Percentiles rank a stretch among this genome's conserved stretches.
phyloP scores from a whole-genome alignment of 2,797 vertebrate species.

The Uromys caudimaculatus region DNA sequence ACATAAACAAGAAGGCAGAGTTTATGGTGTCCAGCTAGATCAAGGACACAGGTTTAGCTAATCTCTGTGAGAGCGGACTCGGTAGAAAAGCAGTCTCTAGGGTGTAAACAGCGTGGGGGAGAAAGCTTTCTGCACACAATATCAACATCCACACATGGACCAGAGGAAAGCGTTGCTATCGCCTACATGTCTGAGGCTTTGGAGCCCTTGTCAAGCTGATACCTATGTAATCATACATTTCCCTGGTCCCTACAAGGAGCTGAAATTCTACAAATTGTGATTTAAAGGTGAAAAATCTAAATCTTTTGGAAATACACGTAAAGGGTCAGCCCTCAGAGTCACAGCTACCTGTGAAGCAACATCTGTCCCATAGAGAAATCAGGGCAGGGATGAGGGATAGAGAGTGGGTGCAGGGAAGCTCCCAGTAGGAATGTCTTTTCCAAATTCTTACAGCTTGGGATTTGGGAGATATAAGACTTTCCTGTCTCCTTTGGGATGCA shows the following conservation, averaged over 20 bases:
- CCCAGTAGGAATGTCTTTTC: not conserved
- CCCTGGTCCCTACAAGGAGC: not conserved
- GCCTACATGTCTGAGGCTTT: not conserved
- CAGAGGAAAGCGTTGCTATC: not conserved
- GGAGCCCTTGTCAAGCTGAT: not conserved
- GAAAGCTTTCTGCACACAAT: not conserved
- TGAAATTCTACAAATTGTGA: not conserved
- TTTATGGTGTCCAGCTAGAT: not conserved
- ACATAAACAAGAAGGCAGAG: not conserved
- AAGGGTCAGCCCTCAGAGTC: conserved; percentile 8
- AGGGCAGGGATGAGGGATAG: not conserved
- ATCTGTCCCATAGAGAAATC: not conserved
- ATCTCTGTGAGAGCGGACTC: not conserved
- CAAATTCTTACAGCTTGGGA: not conserved
- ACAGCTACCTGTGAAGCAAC: not conserved
- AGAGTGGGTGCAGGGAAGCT: not conserved
- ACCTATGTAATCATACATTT: not conserved
- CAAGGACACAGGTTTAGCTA: not conserved
- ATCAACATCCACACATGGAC: not conserved
- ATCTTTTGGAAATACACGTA: not conserved
- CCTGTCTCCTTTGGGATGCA: not conserved
- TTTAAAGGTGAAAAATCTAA: conserved; percentile 26
- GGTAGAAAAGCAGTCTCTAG: not conserved
- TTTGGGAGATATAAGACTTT: not conserved
- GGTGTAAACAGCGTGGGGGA: not conserved